Conservation (phyloP, 2,797 vertebrate species). For the Eulemur coronatus region DNA sequence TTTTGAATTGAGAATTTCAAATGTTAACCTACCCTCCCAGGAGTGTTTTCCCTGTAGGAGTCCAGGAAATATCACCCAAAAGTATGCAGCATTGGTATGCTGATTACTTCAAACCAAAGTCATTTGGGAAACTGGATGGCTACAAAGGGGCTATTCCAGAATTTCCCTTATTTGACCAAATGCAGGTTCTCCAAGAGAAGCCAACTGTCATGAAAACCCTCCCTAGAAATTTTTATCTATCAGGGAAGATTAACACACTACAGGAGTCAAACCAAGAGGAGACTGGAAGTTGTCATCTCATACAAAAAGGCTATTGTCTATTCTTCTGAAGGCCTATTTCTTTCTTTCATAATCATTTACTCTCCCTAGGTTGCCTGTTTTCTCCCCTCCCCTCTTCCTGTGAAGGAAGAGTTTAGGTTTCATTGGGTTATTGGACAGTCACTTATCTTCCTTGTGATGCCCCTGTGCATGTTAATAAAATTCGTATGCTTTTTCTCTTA, state of each 20-base stretch:
- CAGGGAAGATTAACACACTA: not conserved
- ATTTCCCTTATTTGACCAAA: not conserved
- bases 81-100: not conserved
- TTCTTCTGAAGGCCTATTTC: not conserved
- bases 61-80: not conserved
- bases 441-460: not conserved
- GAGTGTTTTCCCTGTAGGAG: not conserved
- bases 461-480: not conserved
- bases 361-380: not conserved
- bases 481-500: not conserved
- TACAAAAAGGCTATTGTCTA: not conserved
- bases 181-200: not conserved
- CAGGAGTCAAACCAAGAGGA: not conserved
- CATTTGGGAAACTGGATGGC: not conserved
- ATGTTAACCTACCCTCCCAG: not conserved
- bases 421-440: not conserved
- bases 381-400: not conserved
- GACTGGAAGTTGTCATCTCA: not conserved
- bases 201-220: not conserved
- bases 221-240: not conserved
- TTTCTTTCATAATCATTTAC: not conserved
- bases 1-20: slow-evolving; percentile 44
- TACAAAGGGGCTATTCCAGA: not conserved
- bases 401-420: not conserved
- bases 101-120: not conserved